Base-by-base conservation (phyloP, 2,797 vertebrate genomes). In the Cichlasoma orientale region DNA sequence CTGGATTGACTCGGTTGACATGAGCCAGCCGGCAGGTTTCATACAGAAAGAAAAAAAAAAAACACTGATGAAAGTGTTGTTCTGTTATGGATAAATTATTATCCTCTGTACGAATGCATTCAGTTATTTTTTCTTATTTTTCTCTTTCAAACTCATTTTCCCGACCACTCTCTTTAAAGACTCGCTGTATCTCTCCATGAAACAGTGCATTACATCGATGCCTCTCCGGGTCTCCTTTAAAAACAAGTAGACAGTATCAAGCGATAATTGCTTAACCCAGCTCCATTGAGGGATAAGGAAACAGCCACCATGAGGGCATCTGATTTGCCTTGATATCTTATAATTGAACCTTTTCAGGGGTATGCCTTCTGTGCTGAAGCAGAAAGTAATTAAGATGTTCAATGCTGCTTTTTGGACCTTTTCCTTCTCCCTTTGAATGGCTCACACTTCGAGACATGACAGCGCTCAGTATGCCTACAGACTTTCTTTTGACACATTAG, bases 311-410 rank as follows among this genome's bases (percentile, higher is more conserved):
- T 75, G 88, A 91, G 88, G 89, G 88, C 90, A 91, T 82, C 90
- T 89, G 92, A 92, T 92, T 92, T 91, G 90, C 90, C 88, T 93
- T 93, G 85, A 91, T 94, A 90, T 91, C 85, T 84, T 81, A 90
- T 92, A 92, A 94, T 90, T 90, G 88, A 93, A 92, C 88, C 89
- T 94, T 93, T 94, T 93, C 93, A 93, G 61, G 72, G 83, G 47
- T 75, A 88, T 90, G 91, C 92, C 93, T 91, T 92, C 84, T 92
- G 75, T 82, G 53, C 85, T 74, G 85, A 88, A 85, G 88, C 90
- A 87, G 90, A 93, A 92, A 95, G 91, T 92, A 93, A 94, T 94
- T 95, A 93, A 90, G 88, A 91, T 23, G 59, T 92, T 92, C 89
- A 93, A 90, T 93, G 83, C 86, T 87, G 84, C 91, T 90, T 93